phyloP scores from a whole-genome alignment of 2,113 vertebrate genomes.

The Nibea albiflora region DNA sequence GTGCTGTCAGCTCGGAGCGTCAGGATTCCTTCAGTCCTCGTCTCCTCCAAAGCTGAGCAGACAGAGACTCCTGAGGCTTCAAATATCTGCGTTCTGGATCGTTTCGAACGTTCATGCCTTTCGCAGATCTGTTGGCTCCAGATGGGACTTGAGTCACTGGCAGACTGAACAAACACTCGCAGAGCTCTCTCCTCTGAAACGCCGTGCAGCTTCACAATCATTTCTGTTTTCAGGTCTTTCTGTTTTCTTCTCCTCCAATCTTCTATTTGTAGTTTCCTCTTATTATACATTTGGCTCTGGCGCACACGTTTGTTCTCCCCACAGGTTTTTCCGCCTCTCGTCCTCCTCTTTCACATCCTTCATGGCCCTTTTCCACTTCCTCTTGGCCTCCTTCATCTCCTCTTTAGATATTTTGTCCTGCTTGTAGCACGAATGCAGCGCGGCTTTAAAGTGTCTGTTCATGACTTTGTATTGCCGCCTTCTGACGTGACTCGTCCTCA shows the following conservation, averaged over 20 bases:
- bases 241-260: not conserved
- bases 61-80: slow-evolving; percentile 7
- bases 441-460: not conserved
- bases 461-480: not conserved
- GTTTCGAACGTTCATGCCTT: slow-evolving; percentile 27
- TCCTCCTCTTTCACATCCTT: not conserved
- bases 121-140: slow-evolving; percentile 41
- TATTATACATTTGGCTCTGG: not conserved
- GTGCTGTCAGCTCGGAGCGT: not conserved
- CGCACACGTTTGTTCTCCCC: not conserved
- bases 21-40: slow-evolving; percentile 12
- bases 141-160: slow-evolving; percentile 56
- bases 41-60: slow-evolving; percentile 19
- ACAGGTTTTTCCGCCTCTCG: not conserved
- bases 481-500: no score
- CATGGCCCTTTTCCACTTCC: not conserved
- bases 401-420: not conserved
- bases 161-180: slow-evolving; percentile 47
- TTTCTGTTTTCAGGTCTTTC: slow-evolving; percentile 20
- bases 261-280: not conserved
- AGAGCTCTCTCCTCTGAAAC: slow-evolving; percentile 16
- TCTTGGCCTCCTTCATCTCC: not conserved
- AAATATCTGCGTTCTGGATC: slow-evolving; percentile 47
- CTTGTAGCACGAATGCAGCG: not conserved
- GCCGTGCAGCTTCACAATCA: not conserved